Base-by-base conservation (phyloP, 1,140 invertebrate genomes). In the Meloidogyne exigua region DNA sequence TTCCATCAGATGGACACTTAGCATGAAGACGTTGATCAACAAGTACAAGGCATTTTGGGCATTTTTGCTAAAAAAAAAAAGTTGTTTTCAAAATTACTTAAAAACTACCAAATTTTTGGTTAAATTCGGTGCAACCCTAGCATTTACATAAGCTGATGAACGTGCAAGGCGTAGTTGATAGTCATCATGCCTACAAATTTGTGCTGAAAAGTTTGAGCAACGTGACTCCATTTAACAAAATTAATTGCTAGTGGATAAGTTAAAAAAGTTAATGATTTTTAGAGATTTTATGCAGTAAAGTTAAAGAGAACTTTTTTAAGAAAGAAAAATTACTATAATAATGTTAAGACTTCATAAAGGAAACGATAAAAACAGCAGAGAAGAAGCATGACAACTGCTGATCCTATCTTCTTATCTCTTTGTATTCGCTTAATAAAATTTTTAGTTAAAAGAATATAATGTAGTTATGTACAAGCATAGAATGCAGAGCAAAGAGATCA, bases 111-210 rank as follows among this genome's bases (percentile, higher is more conserved):
- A 44, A 26, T 39, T 68, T 21, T 69, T 78, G 13, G 76, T n/a
- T 15, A 78, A 63, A 57, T 66, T 66, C n/a, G 75, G 57, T 28
- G 76, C 76, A 23, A 68, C 75, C 44, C 57, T 77, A 7, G 75
- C 75, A n/a, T 49, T 21, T n/a, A 73, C 70, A 42, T 78, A 78
- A 23, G 76, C 72, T 23, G 76, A 66, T 10, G 76, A 76, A 23
- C 76, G 76, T 44, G 36, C 75, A 7, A 73, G 36, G 15, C 81
- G 63, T 10, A 81, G 62, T 21, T 68, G 42, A 68, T 84, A 84
- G 18, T 81, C 78, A 7, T 82, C 80, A 42, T 81, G 78, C 13
- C 80, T 79, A 25, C 62, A 57, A 49, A 81, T 83, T 36, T 82
- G 44, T 10, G 80, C 42, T 12, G 82, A 75, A 15, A 81, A 42